Conservation (phyloP, 2,888 invertebrate genomes). For the Calliphora vomitoria region DNA sequence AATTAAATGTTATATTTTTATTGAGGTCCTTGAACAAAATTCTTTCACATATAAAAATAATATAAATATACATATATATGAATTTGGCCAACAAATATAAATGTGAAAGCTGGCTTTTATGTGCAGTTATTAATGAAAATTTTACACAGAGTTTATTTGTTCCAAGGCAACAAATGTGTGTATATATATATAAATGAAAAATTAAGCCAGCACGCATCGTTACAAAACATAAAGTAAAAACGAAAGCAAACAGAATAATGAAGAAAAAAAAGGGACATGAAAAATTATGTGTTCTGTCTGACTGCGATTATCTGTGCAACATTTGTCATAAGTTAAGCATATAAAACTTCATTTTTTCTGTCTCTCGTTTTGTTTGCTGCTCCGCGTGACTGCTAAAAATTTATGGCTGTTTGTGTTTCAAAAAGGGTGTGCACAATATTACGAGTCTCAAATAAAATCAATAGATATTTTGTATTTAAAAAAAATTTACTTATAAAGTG, state of each 20-base stretch:
- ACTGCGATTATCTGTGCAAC: slow-evolving; percentile 82
- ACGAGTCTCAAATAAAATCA: too few species aligned
- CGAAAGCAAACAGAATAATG: too few species aligned
- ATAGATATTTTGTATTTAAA: too few species aligned
- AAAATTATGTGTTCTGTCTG: slow-evolving; percentile 82
- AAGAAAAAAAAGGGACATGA: slow-evolving; percentile 68
- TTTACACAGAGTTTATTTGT: not conserved
- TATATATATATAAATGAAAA: not conserved
- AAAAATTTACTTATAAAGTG: too few species aligned
- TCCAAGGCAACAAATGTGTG: not conserved
- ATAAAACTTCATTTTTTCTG: slow-evolving; percentile 58
- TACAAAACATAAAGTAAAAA: slow-evolving; percentile 12
- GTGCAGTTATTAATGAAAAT: slow-evolving; percentile 2
- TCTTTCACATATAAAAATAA: not conserved
- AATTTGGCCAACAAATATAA: not conserved
- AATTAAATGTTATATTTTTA: not conserved
- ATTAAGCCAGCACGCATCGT: slow-evolving; percentile 2
- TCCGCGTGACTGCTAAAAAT: slow-evolving; percentile 32
- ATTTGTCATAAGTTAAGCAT: slow-evolving; percentile 82
- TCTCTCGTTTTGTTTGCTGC: slow-evolving; percentile 17
- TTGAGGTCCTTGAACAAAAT: not conserved
- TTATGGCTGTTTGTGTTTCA: not conserved
- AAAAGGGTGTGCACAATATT: not conserved
- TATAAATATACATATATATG: not conserved
- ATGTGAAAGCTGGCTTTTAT: slow-evolving; percentile 23